Evolutionary conservation across 2,888 invertebrate species (phyloP).

Genomic region (Drosophila villosipedis): DNA sequence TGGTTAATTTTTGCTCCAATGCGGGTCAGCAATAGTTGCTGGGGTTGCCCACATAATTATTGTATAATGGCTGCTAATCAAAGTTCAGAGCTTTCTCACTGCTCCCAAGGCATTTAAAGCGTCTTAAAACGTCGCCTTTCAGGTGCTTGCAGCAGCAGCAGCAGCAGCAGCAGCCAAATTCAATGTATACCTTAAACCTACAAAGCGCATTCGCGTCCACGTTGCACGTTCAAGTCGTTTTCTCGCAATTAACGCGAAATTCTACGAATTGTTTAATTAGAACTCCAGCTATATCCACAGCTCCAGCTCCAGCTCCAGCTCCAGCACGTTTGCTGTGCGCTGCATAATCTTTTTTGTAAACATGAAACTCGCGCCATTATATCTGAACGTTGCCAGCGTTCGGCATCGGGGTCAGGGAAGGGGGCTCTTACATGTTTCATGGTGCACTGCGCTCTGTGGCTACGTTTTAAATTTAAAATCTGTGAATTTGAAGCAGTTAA

Average conservation of each 20-base stretch:
- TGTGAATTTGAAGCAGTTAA: constrained; percentile 84
- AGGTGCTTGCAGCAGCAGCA: constrained; percentile 8
- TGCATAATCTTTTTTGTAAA: constrained; percentile 83
- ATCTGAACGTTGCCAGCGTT: constrained; percentile 57
- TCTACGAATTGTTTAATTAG: constrained; percentile 86
- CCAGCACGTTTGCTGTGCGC: constrained; percentile 71
- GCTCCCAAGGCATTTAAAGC: constrained; percentile 28
- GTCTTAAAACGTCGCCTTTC: constrained; percentile 44
- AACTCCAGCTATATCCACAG: constrained; percentile 65
- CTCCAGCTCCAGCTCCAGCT: constrained; percentile 11
- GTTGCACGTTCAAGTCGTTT: constrained; percentile 82
- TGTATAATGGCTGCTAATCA: constrained; percentile 56
- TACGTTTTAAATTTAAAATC: constrained; percentile 82
- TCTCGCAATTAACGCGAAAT: constrained; percentile 86
- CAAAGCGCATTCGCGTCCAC: constrained; percentile 28
- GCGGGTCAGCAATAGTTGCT: constrained; percentile 26
- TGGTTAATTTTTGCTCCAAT: constrained; percentile 17
- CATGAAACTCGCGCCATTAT: constrained; percentile 84
- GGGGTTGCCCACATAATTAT: constrained; percentile 44
- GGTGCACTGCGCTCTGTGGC: constrained; percentile 55
- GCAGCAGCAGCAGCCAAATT: constrained; percentile 20
- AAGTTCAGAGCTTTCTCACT: constrained; percentile 62
- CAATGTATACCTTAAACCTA: constrained; percentile 9
- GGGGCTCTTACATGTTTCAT: constrained; percentile 45
- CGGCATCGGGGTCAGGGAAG: background rate